Base-by-base conservation (phyloP, 2,888 invertebrate genomes). In the Pristionchus fissidentatus region DNA sequence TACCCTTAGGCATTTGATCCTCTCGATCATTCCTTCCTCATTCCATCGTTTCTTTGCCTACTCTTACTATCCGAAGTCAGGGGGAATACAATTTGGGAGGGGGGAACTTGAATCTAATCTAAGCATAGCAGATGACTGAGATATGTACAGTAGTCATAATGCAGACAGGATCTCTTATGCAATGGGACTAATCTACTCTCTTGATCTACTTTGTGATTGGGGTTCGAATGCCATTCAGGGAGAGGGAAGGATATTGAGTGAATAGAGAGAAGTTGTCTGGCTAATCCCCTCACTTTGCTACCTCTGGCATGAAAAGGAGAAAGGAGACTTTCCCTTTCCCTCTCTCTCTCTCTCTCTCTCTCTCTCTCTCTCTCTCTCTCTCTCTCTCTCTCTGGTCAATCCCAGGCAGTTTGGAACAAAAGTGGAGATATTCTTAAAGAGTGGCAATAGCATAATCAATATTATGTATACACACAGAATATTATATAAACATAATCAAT, bases 131-230 rank as follows among this genome's bases (percentile, higher is more conserved):
- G 35, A 66, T 66, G 35, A 38, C 3, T 66, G 66, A 66, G 66
- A 66, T 60, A 66, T 66, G 66, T 32, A n/a, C n/a, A n/a, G n/a
- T n/a, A n/a, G n/a, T 60, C 60, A 60, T 60, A 66, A 66, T 66
- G 66, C 19, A 66, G 66, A 66, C 66, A 38, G 66, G 66, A 66
- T 66, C 66, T 22, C 35, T 66, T 35, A 66, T 66, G 66, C 35
- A 66, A 66, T 66, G 35, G 22, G 10, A 4, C 19, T 75, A 49
- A 75, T 43, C 75, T 46, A 43, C 46, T 46, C 41, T 43, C 43
- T 75, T 46, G 43, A 46, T 75, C 32, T 75, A 26, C 32, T 46
- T 32, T 7, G 32, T 26, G 13, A n/a, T n/a, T n/a, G n/a, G n/a
- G n/a, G n/a, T n/a, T 13, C 13, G 38, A 66, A 46, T 49, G 46